Conservation (phyloP, 1,140 invertebrate genomes). For the Ganaspis sp. region DNA sequence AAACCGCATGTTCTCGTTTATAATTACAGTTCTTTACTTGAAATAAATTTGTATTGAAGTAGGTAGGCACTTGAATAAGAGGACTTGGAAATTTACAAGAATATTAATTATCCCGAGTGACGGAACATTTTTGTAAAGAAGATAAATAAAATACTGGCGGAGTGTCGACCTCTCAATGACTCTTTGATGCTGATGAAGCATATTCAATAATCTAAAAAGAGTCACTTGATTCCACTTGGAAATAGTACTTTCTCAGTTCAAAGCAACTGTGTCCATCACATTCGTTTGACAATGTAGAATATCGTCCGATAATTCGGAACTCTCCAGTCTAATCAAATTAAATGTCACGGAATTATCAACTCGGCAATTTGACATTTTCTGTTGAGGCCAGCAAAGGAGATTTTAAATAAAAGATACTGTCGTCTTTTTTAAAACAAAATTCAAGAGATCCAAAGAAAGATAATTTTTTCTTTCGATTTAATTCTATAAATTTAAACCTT, state of each 20-base stretch:
- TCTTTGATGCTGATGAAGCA: not conserved
- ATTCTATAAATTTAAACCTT: too few relatives aligned
- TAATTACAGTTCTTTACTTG: not conserved
- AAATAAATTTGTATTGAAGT: not conserved
- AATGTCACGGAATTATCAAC: too few relatives aligned
- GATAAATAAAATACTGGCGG: not conserved
- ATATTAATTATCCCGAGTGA: not conserved
- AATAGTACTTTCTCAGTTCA: not conserved
- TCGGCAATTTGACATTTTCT: too few relatives aligned
- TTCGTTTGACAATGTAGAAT: not conserved
- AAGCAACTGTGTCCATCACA: not conserved
- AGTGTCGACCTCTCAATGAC: not conserved
- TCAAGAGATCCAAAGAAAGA: too few relatives aligned
- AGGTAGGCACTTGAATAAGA: not conserved
- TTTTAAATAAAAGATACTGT: too few relatives aligned
- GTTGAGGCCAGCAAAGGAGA: too few relatives aligned
- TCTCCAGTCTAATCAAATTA: too few relatives aligned
- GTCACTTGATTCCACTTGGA: not conserved
- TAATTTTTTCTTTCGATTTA: too few relatives aligned
- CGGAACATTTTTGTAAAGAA: not conserved
- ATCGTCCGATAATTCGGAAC: too few relatives aligned
- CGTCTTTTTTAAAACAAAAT: too few relatives aligned
- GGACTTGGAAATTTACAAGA: not conserved
- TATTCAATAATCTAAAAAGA: not conserved
- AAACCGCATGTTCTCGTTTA: conserved; percentile 5